Conservation (phyloP, 2,113 vertebrate genomes). For the Sphaerodactylus townsendi region DNA sequence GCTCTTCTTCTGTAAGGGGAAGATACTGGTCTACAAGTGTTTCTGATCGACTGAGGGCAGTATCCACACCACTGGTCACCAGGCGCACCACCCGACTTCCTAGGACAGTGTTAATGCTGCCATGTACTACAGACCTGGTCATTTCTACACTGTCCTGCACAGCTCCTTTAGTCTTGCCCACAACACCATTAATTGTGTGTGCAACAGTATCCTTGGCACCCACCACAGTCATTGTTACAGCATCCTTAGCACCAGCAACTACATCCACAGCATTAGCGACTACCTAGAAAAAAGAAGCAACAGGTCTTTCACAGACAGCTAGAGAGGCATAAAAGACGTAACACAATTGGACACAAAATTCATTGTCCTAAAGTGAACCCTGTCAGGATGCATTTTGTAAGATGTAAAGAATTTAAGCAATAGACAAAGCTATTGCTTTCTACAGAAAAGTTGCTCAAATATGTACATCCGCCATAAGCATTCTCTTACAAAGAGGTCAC, state of each 20-base stretch:
- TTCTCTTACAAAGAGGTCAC: background rate
- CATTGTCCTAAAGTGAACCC: background rate
- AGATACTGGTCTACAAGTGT: slow-evolving; percentile 82
- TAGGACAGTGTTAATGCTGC: slow-evolving; percentile 82
- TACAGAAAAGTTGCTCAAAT: background rate
- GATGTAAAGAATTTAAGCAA: background rate
- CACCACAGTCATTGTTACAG: slow-evolving; percentile 70
- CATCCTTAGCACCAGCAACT: slow-evolving; percentile 77
- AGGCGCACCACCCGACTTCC: slow-evolving; percentile 70
- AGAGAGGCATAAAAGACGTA: background rate
- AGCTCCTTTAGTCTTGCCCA: slow-evolving; percentile 77
- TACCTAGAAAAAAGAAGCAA: slow-evolving; percentile 64
- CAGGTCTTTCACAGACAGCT: background rate
- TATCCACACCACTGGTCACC: slow-evolving; percentile 74
- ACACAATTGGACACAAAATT: background rate
- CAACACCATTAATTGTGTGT: slow-evolving; percentile 75
- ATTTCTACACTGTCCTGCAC: slow-evolving; percentile 83
- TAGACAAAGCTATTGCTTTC: background rate
- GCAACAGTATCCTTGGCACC: slow-evolving; percentile 83
- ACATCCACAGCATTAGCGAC: slow-evolving; percentile 77
- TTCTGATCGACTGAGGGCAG: slow-evolving; percentile 80
- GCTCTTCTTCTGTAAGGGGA: slow-evolving; percentile 80
- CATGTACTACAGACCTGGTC: slow-evolving; percentile 81
- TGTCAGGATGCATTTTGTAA: background rate
- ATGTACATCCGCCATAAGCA: background rate